Evolutionary conservation across 2,797 vertebrate genomes (phyloP), one percentile per base, ranked within the genome.

Genomic region (Diplodus sargus): DNA sequence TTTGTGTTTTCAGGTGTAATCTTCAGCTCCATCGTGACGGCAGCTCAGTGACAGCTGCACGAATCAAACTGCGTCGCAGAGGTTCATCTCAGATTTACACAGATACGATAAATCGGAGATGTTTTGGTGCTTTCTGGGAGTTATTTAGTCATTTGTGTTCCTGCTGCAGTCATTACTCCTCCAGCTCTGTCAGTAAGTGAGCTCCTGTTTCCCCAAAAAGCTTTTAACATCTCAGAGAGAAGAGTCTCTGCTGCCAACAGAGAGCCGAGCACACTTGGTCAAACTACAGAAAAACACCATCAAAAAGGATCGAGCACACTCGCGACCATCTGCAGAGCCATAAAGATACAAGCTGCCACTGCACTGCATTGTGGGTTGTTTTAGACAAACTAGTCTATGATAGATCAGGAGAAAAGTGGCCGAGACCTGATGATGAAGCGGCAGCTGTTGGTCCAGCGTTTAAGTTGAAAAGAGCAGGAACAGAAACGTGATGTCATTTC

Each of bases 201-300:
- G 54, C 64, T 60, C 48, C 48, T 30, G 9, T 10, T 62, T 67
- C 57, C 78, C 78, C 64, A 60, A 47, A 69, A 84, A 3, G 74
- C 78, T 70, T 70, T 70, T 70, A 66, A 70, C 42, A 16, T 68
- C 61, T 61, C 58, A 53, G 22, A 59, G 57, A 66, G 45, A 54
- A 56, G 16, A 57, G 18, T 18, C 42, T 60, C 30, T 14, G 3
- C 3, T 49, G 54, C 74, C 66, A 69, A 62, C 56, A 11, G 75
- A 4, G 54, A 66, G 22, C 15, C 16, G 42, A 23, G 48, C 75
- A 47, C 53, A 49, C 64, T 74, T 56, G 70, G 70, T 74, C 70
- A 72, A 76, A 68, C 68, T 72, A 39, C 42, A 68, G 62, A 67
- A 67, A 67, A 52, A 51, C 54, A 14, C 39, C 18, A n/a, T 58